These are phyloP conservation scores for Seriola dumerili DNA, from an alignment of 2,113 vertebrate genomes.

Conservation along the genomic window DNA sequence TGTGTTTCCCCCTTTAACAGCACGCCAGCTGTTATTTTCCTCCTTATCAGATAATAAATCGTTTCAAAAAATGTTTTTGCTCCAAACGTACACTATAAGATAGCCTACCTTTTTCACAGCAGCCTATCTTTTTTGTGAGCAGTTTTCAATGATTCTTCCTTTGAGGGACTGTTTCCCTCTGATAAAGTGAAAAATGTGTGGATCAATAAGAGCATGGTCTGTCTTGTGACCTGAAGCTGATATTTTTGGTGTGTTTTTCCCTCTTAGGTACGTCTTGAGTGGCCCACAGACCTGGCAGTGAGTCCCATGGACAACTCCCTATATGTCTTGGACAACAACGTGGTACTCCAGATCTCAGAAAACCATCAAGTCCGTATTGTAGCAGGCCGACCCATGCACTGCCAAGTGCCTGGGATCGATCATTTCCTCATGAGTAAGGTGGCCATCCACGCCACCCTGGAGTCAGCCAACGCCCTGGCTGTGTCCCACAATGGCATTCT, in stretches of 20 bases:
- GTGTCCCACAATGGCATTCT: constrained; percentile 94
- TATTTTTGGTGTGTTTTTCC: constrained; percentile 34
- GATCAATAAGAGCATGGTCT: constrained; percentile 54
- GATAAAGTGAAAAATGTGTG: constrained; percentile 52
- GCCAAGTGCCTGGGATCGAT: constrained; percentile 97
- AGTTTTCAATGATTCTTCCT: constrained; percentile 49
- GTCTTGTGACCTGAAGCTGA: constrained; percentile 42
- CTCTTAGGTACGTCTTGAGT: constrained; percentile 94
- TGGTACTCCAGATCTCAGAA: constrained; percentile 97
- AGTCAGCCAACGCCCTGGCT: constrained; percentile 93
- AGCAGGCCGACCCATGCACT: constrained; percentile 97
- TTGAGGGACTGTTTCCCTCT: constrained; percentile 24
- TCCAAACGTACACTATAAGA: constrained; percentile 42
- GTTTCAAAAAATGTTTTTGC: constrained; percentile 43
- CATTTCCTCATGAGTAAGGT: constrained; percentile 97
- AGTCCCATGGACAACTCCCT: constrained; percentile 98
- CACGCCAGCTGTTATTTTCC: constrained; percentile 38
- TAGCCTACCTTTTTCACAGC: constrained; percentile 35
- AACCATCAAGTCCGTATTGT: constrained; percentile 98
- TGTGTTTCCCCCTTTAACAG: constrained; percentile 56
- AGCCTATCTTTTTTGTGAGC: constrained; percentile 39
- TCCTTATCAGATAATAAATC: constrained; percentile 72
- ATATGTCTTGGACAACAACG: constrained; percentile 96
- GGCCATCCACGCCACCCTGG: constrained; percentile 94
- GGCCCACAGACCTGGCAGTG: constrained; percentile 96